These are phyloP conservation scores for Liodrosophila aerea DNA, from an alignment of 2,888 invertebrate species.

Conservation along the genomic window DNA sequence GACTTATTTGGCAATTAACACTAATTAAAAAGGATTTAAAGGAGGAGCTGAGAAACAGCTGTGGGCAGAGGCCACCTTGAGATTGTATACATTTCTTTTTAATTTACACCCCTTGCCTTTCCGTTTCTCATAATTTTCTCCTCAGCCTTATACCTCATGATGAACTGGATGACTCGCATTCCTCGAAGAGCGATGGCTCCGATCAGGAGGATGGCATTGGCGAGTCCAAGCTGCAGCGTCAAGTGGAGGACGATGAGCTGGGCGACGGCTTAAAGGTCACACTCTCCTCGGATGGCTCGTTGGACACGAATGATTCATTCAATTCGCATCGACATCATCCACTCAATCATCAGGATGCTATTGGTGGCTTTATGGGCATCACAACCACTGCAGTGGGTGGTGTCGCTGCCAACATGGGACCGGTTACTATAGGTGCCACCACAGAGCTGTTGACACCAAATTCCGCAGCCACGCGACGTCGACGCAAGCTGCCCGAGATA, in stretches of 20 bases:
- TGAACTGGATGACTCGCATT: constrained; percentile 89
- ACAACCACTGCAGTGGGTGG: constrained; percentile 46
- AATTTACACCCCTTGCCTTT: too few species aligned
- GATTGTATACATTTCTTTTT: too few species aligned
- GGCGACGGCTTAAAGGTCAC: constrained; percentile 82
- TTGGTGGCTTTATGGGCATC: constrained; percentile 79
- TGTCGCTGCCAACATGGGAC: constrained; percentile 10
- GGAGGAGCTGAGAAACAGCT: too few species aligned
- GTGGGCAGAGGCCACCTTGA: too few species aligned
- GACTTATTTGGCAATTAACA: too few species aligned
- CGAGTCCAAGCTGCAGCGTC: constrained; percentile 66
- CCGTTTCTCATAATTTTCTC: neutral
- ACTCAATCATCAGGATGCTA: constrained; percentile 78
- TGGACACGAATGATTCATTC: constrained; percentile 79
- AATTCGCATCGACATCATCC: constrained; percentile 80
- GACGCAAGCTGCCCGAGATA: constrained; percentile 94
- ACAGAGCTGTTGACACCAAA: constrained; percentile 61
- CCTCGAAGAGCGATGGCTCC: constrained; percentile 89
- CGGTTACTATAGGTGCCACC: constrained; percentile 50
- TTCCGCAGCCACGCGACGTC: constrained; percentile 83
- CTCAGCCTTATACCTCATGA: constrained; percentile 92
- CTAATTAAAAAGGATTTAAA: too few species aligned
- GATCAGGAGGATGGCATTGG: constrained; percentile 85
- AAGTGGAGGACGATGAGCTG: constrained; percentile 83
- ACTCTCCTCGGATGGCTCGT: constrained; percentile 78